Percentiles rank a stretch among this genome's conserved stretches.
Evolutionary conservation across 2,888 invertebrate genomes (phyloP).

Genomic region (Andrena fulva): DNA sequence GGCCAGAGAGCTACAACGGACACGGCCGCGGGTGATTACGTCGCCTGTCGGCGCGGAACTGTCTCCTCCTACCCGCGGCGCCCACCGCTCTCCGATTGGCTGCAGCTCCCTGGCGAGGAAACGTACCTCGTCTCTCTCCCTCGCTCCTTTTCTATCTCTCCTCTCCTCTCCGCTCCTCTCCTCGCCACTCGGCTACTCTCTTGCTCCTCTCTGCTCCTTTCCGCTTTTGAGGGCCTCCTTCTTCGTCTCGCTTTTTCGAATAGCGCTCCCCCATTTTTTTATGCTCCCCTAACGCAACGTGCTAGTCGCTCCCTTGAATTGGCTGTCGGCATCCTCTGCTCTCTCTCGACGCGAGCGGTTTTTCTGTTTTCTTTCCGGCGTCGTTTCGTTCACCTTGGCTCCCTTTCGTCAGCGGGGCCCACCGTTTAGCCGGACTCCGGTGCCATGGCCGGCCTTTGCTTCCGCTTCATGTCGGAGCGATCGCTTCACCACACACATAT

Average conservation of each 20-base stretch:
- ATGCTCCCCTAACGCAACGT: constrained; percentile 14
- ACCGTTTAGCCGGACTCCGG: constrained; percentile 23
- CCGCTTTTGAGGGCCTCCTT: constrained; percentile 32
- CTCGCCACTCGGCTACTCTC: constrained; percentile 4
- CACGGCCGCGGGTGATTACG: constrained; percentile 83
- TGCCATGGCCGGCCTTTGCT: constrained; percentile 55
- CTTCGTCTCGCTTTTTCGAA: constrained; percentile 48
- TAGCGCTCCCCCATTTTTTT: constrained; percentile 27
- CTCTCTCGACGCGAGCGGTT: constrained; percentile 16
- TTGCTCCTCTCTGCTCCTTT: constrained; percentile 43
- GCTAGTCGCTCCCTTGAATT: constrained; percentile 8
- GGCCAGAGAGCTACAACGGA: constrained; percentile 74
- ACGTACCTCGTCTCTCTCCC: constrained; percentile 65
- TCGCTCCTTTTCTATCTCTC: constrained; percentile 52
- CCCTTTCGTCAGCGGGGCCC: constrained; percentile 41
- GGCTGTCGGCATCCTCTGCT: constrained; percentile 25
- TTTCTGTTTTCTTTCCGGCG: constrained; percentile 36
- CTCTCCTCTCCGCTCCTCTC: constrained; percentile 44
- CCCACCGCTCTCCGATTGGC: constrained; percentile 81
- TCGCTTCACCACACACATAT: background rate
- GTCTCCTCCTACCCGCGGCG: constrained; percentile 84
- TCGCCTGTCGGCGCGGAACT: constrained; percentile 84
- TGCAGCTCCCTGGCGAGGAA: constrained; percentile 73
- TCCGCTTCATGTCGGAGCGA: constrained; percentile 40
- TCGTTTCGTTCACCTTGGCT: constrained; percentile 53